Evolutionary conservation across 2,113 vertebrate genomes (phyloP).

Genomic region (Panthera tigris): DNA sequence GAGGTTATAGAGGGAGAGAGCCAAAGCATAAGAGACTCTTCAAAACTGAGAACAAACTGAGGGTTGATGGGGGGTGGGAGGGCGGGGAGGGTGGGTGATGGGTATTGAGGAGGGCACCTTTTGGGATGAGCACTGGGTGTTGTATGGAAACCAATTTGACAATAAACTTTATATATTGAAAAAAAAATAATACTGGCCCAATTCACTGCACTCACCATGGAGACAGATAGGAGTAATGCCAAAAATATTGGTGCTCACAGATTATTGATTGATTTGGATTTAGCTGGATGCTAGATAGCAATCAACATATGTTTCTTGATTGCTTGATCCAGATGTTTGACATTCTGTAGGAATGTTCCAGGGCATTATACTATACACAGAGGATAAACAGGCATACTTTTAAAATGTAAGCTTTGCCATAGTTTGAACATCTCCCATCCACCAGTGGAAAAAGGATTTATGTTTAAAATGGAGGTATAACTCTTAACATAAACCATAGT

Average conservation of each 20-base stretch:
- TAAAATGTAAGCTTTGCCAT: background rate
- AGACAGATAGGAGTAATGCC: background rate
- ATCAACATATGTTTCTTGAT: background rate
- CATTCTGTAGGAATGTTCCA: background rate
- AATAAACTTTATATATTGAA: too few species aligned
- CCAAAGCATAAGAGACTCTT: too few species aligned
- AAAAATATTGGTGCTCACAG: background rate
- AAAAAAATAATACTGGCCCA: background rate
- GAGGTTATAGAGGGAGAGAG: too few species aligned
- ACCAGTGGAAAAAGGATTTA: background rate
- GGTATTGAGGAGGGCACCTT: too few species aligned
- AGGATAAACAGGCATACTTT: background rate
- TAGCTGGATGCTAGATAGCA: background rate
- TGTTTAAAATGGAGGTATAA: slow-evolving; percentile 32
- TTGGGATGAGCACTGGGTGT: too few species aligned
- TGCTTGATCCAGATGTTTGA: slow-evolving; percentile 30
- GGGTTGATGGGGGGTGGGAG: too few species aligned
- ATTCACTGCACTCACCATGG: background rate
- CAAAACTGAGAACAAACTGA: too few species aligned
- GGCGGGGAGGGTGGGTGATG: too few species aligned
- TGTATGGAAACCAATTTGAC: too few species aligned
- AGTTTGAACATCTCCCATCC: background rate
- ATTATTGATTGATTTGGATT: background rate
- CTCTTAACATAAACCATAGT: background rate
- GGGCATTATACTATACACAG: background rate